Evolutionary conservation across 2,888 invertebrate genomes (phyloP).

Genomic region (Lasioglossum oenotherae): DNA sequence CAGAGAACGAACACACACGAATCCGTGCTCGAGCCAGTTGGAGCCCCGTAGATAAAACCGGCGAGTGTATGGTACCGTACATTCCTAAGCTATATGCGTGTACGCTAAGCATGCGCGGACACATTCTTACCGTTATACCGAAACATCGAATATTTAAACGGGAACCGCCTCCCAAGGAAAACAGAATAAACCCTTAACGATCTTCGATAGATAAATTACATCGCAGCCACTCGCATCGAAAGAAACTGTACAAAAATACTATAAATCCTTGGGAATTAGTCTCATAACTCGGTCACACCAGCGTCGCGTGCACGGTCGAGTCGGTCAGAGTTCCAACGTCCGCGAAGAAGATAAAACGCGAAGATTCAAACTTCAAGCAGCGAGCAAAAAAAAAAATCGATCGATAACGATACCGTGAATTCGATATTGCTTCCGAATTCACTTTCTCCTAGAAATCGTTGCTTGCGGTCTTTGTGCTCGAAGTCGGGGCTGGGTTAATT

Average conservation of each 20-base stretch:
- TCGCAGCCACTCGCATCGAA: background rate
- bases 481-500: too few species aligned
- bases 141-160: constrained; percentile 8
- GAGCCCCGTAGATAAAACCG: constrained; percentile 65
- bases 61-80: constrained; percentile 53
- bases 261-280: constrained; percentile 8
- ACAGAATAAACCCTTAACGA: background rate
- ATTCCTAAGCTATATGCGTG: constrained; percentile 55
- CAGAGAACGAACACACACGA: constrained; percentile 58
- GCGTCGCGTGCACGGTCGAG: background rate
- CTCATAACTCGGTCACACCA: constrained; percentile 27
- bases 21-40: constrained; percentile 45
- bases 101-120: constrained; percentile 36
- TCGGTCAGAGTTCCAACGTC: background rate
- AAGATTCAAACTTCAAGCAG: constrained; percentile 17
- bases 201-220: background rate
- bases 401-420: constrained; percentile 19
- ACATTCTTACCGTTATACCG: constrained; percentile 24
- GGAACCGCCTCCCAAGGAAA: background rate
- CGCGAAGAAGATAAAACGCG: background rate
- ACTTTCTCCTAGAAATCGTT: background rate
- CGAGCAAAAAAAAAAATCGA: background rate
- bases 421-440: background rate
- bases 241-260: background rate
- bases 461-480: background rate